Evolutionary conservation across 2,797 vertebrate species (phyloP).

Genomic region (Catharus ustulatus): DNA sequence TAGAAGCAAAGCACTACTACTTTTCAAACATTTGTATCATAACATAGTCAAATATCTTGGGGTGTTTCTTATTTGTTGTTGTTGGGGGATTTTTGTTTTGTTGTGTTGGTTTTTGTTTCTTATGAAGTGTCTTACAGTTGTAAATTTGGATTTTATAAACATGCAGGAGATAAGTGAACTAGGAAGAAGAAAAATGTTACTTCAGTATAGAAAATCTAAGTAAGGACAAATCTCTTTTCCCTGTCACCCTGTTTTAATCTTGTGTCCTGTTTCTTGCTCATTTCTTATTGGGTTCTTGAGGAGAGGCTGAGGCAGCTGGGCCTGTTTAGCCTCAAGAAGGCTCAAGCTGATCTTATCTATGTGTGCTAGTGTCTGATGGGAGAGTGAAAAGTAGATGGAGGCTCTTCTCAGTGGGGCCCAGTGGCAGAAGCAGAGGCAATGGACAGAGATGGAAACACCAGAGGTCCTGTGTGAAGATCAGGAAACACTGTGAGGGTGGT

Average conservation of each 20-base stretch:
- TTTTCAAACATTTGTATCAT: neutral
- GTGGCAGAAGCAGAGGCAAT: neutral
- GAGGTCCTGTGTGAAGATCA: neutral
- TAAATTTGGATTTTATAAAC: neutral
- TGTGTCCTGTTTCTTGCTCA: neutral
- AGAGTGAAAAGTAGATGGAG: neutral
- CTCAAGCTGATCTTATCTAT: neutral
- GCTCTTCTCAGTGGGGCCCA: neutral
- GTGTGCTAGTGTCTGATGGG: neutral
- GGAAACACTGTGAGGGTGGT: neutral
- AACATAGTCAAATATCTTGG: neutral
- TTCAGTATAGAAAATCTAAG: neutral
- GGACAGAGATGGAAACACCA: neutral
- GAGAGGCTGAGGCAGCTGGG: neutral
- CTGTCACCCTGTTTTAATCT: neutral
- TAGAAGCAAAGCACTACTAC: neutral
- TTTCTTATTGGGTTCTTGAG: neutral
- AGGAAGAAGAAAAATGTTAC: neutral
- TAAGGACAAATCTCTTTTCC: neutral
- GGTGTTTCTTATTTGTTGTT: neutral
- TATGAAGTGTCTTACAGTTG: neutral
- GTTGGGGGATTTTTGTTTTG: rapidly evolving
- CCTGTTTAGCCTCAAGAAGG: neutral
- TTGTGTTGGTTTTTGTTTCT: neutral
- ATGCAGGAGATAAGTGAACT: neutral